Evolutionary conservation across 2,113 vertebrate species (phyloP), one percentile per base, ranked within the genome.

Genomic region (Perca fluviatilis): DNA sequence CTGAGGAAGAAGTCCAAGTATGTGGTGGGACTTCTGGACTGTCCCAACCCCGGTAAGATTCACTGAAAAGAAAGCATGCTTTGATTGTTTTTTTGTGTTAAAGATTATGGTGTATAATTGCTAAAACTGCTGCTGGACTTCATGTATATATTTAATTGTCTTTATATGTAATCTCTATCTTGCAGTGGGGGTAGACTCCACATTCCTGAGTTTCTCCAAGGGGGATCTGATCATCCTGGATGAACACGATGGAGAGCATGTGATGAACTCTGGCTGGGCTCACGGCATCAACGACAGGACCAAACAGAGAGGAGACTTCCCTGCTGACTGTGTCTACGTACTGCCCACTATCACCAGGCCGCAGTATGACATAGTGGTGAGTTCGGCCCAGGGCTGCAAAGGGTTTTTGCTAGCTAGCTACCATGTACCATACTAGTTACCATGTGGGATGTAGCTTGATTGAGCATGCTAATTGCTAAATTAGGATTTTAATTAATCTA

Each of bases 181-280:
- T 0, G 9, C 61, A 99, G 98, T 90, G 0, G 97, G 97, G 0
- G 96, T 95, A 51, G 97, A 99, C 16, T 96, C 96, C 0, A 96
- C 96, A 0, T 99, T 99, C 93, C 96, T 99, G 82, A 96, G 96
- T 85, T 99, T 99, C 83, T 93, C 93, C 40, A 99, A 99, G 83
- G 98, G 98, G 16, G 98, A 99, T 81, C 95, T 99, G 81, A 97
- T 99, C 89, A 74, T 98, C 56, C 93, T 99, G 91, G 98, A 99
- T 49, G 97, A 98, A 18, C 97, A 99, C 82, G 96, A 96, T 0
- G 98, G 98, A 0, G 97, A 99, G 46, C 96, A 97, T 0, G 97
- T 99, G 89, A 97, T 99, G 98, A 99, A 95, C 86, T 98, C 96
- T 0, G 98, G 98, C 68, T 99, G 97, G 98, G 97, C 97, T 33